Base-by-base conservation (phyloP, 1,140 invertebrate species). In the Argopecten irradians region DNA sequence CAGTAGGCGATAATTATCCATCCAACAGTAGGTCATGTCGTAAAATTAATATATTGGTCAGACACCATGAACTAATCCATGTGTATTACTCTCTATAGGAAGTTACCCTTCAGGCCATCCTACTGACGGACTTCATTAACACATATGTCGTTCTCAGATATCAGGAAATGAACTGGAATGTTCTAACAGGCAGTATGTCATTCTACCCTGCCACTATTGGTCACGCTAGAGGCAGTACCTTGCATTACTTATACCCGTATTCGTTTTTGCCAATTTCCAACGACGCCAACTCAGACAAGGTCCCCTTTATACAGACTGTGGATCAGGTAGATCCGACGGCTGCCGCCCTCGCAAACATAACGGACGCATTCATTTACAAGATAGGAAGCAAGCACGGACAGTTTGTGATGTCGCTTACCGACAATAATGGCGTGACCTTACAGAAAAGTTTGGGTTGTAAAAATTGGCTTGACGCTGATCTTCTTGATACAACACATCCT, bases 21-120 rank as follows among this genome's bases (percentile, higher is more conserved):
- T n/a, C n/a, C n/a, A n/a, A n/a, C n/a, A n/a, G n/a, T n/a, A n/a
- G n/a, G n/a, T n/a, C n/a, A n/a, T n/a, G n/a, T n/a, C n/a, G n/a
- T n/a, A n/a, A n/a, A n/a, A n/a, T n/a, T n/a, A n/a, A n/a, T n/a
- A n/a, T n/a, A n/a, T n/a, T n/a, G n/a, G n/a, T n/a, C n/a, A n/a
- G n/a, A n/a, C n/a, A n/a, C n/a, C n/a, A 82, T 82, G 19, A 7
- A 28, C 22, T 19, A n/a, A 82, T 82, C 33, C 5, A n/a, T 82
- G 19, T 34, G 3, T 39, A 3, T 84, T 34, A 11, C 13, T 34
- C 3, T 84, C 32, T 84, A 35, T 36, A 88, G 87, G 84, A 43
- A 16, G 87, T 88, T 33, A 88, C 87, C 28, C 85, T 88, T 83
- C 87, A 88, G 35, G 28, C 82, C 0, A 88, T 88, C 14, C 28